Evolutionary conservation across 2,888 invertebrate genomes (phyloP).

Genomic region (Heliconius aoede): DNA sequence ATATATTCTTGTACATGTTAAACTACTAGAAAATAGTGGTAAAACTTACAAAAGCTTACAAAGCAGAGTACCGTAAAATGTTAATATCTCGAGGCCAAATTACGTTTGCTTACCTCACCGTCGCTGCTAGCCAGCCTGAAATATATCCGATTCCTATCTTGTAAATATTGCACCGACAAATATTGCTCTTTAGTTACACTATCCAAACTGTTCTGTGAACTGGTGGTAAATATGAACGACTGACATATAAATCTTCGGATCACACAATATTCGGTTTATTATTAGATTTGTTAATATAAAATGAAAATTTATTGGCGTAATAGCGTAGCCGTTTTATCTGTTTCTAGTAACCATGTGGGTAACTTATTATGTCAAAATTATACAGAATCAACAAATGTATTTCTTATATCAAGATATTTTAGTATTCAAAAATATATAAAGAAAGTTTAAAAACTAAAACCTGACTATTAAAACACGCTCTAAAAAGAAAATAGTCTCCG

Average conservation of each 20-base stretch:
- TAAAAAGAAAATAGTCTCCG: too few relatives aligned
- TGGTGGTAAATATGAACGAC: slow-evolving; percentile 41
- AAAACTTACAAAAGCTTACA: slow-evolving; percentile 25
- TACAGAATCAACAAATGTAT: too few relatives aligned
- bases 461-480: too few relatives aligned
- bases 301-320: too few relatives aligned
- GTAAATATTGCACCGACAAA: slow-evolving; percentile 48
- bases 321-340: too few relatives aligned
- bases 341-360: too few relatives aligned
- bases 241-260: slow-evolving; percentile 31
- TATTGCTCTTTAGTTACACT: slow-evolving; percentile 43
- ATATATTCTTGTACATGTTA: too few relatives aligned
- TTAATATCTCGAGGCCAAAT: slow-evolving; percentile 41
- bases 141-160: slow-evolving; percentile 46
- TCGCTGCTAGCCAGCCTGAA: slow-evolving; percentile 41
- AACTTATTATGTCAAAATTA: too few relatives aligned
- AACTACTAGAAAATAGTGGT: too few relatives aligned
- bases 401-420: too few relatives aligned
- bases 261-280: slow-evolving; percentile 8
- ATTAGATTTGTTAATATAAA: not conserved
- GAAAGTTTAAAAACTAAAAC: too few relatives aligned
- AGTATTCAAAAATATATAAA: too few relatives aligned
- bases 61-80: slow-evolving; percentile 35
- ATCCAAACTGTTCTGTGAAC: slow-evolving; percentile 36
- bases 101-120: slow-evolving; percentile 43